phyloP scores from a whole-genome alignment of 2,888 invertebrate genomes.

The Colletes collaris region DNA sequence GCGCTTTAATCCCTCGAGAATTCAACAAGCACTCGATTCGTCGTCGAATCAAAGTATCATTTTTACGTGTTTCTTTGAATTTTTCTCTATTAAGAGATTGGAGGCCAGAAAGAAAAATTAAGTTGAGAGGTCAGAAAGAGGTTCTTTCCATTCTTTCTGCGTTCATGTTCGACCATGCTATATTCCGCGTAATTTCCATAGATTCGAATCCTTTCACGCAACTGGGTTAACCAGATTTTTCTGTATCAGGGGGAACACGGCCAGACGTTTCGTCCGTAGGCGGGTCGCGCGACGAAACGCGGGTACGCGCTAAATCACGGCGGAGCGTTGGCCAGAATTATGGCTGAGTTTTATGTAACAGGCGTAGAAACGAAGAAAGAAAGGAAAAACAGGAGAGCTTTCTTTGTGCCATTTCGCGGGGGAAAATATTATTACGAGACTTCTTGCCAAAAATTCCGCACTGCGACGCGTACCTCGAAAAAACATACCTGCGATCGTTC shows the following conservation, averaged over 20 bases:
- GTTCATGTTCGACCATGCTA: not conserved
- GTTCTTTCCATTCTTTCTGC: not conserved
- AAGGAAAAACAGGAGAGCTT: slow-evolving; percentile 39
- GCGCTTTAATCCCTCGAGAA: not conserved
- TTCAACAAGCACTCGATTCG: slow-evolving; percentile 8
- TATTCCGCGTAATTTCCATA: slow-evolving; percentile 34
- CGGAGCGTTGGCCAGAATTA: slow-evolving; percentile 61
- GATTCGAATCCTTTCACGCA: slow-evolving; percentile 55
- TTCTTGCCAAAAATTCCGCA: slow-evolving; percentile 59
- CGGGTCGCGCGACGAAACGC: slow-evolving; percentile 57
- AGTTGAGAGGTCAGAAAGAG: no score
- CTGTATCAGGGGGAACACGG: slow-evolving; percentile 52
- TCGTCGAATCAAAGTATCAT: not conserved
- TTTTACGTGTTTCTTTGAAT: not conserved
- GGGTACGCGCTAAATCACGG: slow-evolving; percentile 65
- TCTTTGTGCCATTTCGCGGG: slow-evolving; percentile 38
- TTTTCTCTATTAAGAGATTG: no score
- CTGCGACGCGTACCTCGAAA: not conserved
- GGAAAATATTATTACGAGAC: slow-evolving; percentile 64
- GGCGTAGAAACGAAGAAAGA: slow-evolving; percentile 37
- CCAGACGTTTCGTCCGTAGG: slow-evolving; percentile 43
- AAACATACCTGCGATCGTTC: not conserved
- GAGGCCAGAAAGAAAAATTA: no score
- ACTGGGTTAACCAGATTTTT: slow-evolving; percentile 60
- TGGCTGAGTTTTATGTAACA: slow-evolving; percentile 59